phyloP scores from a whole-genome alignment of 2,888 invertebrate species.

The Dasypogon diadema region DNA sequence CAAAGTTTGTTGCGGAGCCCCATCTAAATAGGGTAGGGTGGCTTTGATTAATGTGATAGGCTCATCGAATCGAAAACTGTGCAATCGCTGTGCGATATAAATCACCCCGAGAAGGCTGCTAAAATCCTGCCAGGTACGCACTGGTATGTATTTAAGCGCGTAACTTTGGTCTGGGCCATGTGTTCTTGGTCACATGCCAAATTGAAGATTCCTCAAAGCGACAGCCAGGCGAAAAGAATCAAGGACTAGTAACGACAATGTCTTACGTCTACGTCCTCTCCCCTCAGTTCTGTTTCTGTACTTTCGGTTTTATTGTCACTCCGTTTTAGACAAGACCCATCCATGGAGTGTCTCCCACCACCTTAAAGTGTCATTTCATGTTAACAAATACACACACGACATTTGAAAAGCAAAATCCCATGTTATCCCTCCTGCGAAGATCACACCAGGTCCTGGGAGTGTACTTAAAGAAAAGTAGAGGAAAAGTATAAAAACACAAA shows the following conservation, averaged over 20 bases:
- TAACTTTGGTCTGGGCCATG: conserved; percentile 33
- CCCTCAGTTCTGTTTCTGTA: neutral
- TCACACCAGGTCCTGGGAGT: conserved; percentile 39
- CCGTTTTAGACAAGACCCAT: conserved; percentile 21
- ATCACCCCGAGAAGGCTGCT: conserved; percentile 29
- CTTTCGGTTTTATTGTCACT: conserved; percentile 47
- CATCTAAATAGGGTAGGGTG: conserved; percentile 1
- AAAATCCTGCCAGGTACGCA: conserved; percentile 41
- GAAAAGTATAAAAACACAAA: neutral
- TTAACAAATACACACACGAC: conserved; percentile 43
- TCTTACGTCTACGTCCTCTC: neutral
- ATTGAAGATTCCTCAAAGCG: conserved; percentile 29
- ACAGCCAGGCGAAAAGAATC: conserved; percentile 25
- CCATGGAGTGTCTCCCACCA: conserved; percentile 1
- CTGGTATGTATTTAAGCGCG: conserved; percentile 20
- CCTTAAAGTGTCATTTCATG: conserved; percentile 51
- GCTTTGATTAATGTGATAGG: conserved; percentile 49
- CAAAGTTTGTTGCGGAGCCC: conserved; percentile 9
- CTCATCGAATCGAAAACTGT: conserved; percentile 51
- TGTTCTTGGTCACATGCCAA: conserved; percentile 55
- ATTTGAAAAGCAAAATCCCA: conserved; percentile 39
- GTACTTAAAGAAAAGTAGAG: conserved; percentile 29
- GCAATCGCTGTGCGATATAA: conserved; percentile 46
- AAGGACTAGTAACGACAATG: neutral
- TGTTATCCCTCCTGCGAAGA: conserved; percentile 45